phyloP scores from a whole-genome alignment of 2,888 invertebrate genomes.

The Ormyrus rosae region DNA sequence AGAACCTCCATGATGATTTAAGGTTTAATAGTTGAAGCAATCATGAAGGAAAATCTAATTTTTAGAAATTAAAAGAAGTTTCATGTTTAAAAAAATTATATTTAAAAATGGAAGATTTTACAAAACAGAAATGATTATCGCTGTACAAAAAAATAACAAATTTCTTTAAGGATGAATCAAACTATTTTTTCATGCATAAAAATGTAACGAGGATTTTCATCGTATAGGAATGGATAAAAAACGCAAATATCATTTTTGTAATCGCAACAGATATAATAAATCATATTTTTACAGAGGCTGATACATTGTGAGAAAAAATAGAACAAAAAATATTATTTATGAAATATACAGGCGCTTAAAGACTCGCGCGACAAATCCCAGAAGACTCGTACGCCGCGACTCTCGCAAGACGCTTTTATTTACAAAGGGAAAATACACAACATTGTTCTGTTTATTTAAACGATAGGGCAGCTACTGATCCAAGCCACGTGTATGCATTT shows the following conservation, averaged over 20 bases:
- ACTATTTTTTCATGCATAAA: no score
- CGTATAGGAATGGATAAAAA: conserved; percentile 4
- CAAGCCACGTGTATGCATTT: conserved; percentile 9
- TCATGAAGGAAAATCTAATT: no score
- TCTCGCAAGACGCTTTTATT: conserved; percentile 43
- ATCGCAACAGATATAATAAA: conserved; percentile 59
- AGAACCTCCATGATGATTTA: no score
- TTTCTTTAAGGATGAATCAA: no score
- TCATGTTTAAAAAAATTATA: no score
- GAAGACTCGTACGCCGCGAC: conserved; percentile 7
- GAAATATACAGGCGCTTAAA: conserved; percentile 54
- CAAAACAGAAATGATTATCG: no score
- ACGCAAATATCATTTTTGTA: conserved; percentile 32
- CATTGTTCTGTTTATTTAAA: conserved; percentile 9
- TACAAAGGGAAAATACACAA: conserved; percentile 49
- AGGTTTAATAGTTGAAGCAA: no score
- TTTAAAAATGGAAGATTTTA: no score
- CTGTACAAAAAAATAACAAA: no score
- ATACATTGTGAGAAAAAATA: conserved; percentile 55
- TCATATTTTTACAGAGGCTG: conserved; percentile 55
- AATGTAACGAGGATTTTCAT: background rate
- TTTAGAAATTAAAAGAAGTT: no score
- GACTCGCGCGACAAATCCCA: conserved; percentile 19
- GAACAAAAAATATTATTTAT: conserved; percentile 49
- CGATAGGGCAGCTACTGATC: conserved; percentile 32